phyloP scores from a whole-genome alignment of 2,113 vertebrate species.

The Trachemys scripta region DNA sequence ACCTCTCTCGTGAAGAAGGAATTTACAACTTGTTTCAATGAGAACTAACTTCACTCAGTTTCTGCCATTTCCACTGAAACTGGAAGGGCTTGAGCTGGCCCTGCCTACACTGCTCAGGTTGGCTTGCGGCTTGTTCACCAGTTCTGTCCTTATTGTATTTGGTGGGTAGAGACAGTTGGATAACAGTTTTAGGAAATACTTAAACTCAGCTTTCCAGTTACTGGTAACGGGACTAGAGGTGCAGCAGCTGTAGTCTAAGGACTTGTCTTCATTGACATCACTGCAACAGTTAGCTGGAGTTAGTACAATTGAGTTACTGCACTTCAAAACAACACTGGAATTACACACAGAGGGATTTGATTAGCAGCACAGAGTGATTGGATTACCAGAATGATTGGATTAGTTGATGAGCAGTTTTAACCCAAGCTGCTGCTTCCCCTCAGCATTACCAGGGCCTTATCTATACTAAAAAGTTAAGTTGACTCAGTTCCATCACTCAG shows the following conservation, averaged over 20 bases:
- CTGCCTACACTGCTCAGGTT: background rate
- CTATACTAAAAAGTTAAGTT: background rate
- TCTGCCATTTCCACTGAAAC: background rate
- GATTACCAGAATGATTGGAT: background rate
- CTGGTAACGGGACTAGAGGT: fast-evolving
- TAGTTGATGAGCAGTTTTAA: background rate
- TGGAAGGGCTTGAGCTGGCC: background rate
- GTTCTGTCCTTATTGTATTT: background rate
- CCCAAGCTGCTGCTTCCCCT: background rate
- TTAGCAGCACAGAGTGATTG: background rate
- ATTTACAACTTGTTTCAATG: fast-evolving
- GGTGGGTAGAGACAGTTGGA: fast-evolving
- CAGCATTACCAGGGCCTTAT: background rate
- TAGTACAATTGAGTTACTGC: background rate
- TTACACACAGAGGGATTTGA: background rate
- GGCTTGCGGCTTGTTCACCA: background rate
- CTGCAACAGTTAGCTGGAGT: background rate
- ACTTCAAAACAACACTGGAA: background rate
- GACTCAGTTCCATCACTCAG: too few species aligned
- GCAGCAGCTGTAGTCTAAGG: background rate
- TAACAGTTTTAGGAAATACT: fast-evolving
- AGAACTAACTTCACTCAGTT: background rate
- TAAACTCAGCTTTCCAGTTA: fast-evolving
- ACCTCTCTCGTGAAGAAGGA: background rate
- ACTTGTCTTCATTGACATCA: background rate